Percentiles rank a stretch among this genome's conserved stretches.
Evolutionary conservation across 2,113 vertebrate species (phyloP).

Genomic region (Chelonoidis abingdonii): DNA sequence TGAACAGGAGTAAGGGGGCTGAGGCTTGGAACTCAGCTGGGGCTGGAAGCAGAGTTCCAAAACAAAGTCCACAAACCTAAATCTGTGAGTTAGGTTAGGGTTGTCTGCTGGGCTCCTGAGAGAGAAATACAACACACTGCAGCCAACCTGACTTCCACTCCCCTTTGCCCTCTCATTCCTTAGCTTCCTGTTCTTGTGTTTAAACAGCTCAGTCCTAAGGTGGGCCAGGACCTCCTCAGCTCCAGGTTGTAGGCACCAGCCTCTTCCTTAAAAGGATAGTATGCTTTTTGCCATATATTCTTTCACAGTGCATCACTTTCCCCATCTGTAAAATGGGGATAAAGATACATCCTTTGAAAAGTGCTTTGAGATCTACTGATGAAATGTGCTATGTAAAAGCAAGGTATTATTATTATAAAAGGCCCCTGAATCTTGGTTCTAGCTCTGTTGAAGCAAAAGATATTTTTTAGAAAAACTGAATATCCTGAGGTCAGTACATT

Average conservation of each 20-base stretch:
- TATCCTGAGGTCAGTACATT: conserved; percentile 9
- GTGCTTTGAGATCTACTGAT: not conserved
- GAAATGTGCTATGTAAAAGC: not conserved
- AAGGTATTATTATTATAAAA: not conserved
- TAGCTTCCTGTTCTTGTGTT: not conserved
- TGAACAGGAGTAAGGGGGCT: no score
- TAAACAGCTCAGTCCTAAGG: not conserved
- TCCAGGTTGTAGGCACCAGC: not conserved
- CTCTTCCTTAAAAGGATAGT: not conserved
- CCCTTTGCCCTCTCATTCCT: not conserved
- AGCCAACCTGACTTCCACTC: not conserved
- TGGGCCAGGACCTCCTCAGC: not conserved
- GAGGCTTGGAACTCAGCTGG: no score
- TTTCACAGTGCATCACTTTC: not conserved
- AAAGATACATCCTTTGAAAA: not conserved
- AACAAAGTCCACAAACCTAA: not conserved
- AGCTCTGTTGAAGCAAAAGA: not conserved
- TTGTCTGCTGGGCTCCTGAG: not conserved
- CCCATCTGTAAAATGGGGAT: not conserved
- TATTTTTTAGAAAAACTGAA: not conserved
- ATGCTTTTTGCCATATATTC: not conserved
- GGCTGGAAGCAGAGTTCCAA: not conserved
- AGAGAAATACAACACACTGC: not conserved
- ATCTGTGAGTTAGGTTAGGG: not conserved
- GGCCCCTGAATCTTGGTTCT: not conserved